Evolutionary conservation across 2,888 invertebrate genomes (phyloP).

Genomic region (Drosophila atroscutellata): DNA sequence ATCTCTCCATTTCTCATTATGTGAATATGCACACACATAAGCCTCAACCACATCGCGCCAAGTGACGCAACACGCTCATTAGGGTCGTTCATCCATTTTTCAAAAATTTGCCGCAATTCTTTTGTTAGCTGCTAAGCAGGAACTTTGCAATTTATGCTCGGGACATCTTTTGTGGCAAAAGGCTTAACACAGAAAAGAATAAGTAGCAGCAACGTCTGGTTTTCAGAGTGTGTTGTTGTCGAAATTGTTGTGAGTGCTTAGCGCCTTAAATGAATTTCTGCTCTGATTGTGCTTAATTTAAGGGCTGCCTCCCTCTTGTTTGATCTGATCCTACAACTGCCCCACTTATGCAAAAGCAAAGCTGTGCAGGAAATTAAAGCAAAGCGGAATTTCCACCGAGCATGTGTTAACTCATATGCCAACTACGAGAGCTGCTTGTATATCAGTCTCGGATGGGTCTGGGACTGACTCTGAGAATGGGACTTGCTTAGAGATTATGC

Average conservation of each 20-base stretch:
- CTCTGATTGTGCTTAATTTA: constrained; percentile 79
- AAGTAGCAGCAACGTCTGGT: constrained; percentile 16
- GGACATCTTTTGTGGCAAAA: constrained; percentile 31
- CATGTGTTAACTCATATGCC: constrained; percentile 66
- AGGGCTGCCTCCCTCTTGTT: constrained; percentile 24
- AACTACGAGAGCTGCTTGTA: constrained; percentile 22
- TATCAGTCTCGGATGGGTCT: background rate
- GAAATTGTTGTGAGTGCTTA: constrained; percentile 74
- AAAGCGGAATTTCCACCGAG: constrained; percentile 67
- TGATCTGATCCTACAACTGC: background rate
- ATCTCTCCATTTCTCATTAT: constrained; percentile 9
- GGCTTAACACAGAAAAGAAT: constrained; percentile 32
- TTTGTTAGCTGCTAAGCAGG: constrained; percentile 27
- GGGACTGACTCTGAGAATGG: background rate
- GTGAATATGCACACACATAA: constrained; percentile 13
- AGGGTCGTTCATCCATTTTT: constrained; percentile 55
- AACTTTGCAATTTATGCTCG: constrained; percentile 58
- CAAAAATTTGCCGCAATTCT: constrained; percentile 41
- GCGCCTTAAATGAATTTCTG: constrained; percentile 80
- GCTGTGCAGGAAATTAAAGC: constrained; percentile 58
- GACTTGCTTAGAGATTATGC: constrained; percentile 32
- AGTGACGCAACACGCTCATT: constrained; percentile 47
- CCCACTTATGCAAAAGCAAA: constrained; percentile 55
- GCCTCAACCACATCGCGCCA: constrained; percentile 4
- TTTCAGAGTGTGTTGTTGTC: constrained; percentile 49